phyloP scores from a whole-genome alignment of 2,888 invertebrate species.

The Papilio demoleus region DNA sequence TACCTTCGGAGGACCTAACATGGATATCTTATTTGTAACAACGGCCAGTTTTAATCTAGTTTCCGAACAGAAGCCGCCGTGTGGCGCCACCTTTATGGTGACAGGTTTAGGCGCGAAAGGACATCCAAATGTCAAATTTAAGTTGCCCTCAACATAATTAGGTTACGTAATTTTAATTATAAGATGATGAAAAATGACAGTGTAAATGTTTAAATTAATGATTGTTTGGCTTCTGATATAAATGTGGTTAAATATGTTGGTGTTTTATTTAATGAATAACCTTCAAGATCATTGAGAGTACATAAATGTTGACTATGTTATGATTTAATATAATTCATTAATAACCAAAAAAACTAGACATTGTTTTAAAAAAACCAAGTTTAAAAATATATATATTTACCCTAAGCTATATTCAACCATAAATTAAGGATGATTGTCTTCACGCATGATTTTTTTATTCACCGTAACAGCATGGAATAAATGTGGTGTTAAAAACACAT shows the following conservation, averaged over 20 bases:
- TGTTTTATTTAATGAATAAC: not conserved
- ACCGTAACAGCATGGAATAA: too few species aligned
- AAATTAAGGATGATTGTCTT: too few species aligned
- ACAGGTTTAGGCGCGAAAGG: conserved; percentile 85
- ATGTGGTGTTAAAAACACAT: too few species aligned
- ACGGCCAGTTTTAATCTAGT: conserved; percentile 40
- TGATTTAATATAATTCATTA: too few species aligned
- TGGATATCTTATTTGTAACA: not conserved
- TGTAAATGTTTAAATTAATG: not conserved
- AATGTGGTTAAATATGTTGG: not conserved
- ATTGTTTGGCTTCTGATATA: not conserved
- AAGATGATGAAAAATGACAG: too few species aligned
- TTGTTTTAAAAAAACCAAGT: too few species aligned
- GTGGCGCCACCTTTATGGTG: conserved; percentile 85
- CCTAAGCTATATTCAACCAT: too few species aligned
- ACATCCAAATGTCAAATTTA: conserved; percentile 61
- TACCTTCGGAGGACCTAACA: not conserved
- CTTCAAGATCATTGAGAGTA: too few species aligned
- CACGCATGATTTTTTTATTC: too few species aligned
- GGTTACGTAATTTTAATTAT: not conserved
- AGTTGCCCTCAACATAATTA: conserved; percentile 45
- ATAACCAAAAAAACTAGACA: too few species aligned
- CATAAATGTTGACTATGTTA: too few species aligned
- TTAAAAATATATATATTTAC: too few species aligned
- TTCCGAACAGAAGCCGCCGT: conserved; percentile 70